A percentile compares a stretch with the other conserved stretches of the same genome.
Evolutionary conservation across 64 coral and sea anemone genomes (phyloP).

Genomic region (Orbicella faveolata): DNA sequence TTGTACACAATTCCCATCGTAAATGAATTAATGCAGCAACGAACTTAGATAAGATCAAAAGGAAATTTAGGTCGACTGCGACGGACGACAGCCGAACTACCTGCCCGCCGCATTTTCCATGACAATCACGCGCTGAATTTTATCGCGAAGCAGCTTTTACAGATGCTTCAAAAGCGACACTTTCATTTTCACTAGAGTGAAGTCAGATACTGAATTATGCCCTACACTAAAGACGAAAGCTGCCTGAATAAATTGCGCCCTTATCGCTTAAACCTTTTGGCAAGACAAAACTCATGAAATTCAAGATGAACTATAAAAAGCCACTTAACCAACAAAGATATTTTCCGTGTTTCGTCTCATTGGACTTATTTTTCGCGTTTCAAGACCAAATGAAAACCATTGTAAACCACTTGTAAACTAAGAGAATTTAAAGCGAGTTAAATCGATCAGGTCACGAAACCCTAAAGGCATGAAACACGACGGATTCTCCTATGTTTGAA

Average conservation of each 20-base stretch:
- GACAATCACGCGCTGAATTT: background rate
- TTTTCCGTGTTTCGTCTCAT: background rate
- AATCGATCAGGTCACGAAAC: background rate
- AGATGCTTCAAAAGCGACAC: slow-evolving; percentile 18
- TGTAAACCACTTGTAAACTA: slow-evolving; percentile 18
- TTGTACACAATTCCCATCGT: background rate
- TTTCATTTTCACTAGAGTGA: background rate
- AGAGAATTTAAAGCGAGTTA: slow-evolving; percentile 17
- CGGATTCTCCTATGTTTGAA: background rate
- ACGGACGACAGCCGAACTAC: slow-evolving; percentile 6
- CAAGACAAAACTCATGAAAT: slow-evolving; percentile 43
- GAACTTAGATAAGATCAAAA: slow-evolving; percentile 23
- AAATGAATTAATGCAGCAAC: slow-evolving; percentile 36
- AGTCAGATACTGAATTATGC: background rate
- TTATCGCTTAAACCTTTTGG: background rate
- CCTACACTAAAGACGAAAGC: background rate
- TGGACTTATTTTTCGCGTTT: slow-evolving; percentile 6
- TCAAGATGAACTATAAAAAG: slow-evolving; percentile 14
- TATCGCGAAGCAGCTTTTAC: slow-evolving; percentile 26
- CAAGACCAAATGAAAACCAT: background rate
- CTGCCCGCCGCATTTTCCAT: background rate
- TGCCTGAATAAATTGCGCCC: background rate
- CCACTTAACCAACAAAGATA: background rate
- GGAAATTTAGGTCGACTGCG: slow-evolving; percentile 22
- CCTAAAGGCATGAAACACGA: background rate